phyloP scores from a whole-genome alignment of 2,113 vertebrate species.

The Brachypteracias leptosomus region DNA sequence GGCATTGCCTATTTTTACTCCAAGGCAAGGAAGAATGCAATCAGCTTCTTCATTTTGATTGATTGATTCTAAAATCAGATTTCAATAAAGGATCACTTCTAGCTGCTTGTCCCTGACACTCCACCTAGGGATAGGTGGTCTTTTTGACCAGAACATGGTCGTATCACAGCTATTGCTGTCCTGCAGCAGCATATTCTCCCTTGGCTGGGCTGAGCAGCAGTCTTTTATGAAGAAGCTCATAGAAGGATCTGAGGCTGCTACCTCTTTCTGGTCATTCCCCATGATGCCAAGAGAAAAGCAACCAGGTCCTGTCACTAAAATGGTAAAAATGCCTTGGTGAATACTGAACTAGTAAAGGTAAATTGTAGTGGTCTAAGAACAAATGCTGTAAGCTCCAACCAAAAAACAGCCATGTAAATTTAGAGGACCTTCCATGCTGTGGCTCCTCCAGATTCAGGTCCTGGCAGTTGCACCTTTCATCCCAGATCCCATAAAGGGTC shows the following conservation, averaged over 20 bases:
- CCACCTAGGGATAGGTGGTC: too few relatives aligned
- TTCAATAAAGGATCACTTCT: neutral
- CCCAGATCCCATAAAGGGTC: neutral
- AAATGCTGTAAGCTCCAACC: neutral
- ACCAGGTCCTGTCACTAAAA: neutral
- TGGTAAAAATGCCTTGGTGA: neutral
- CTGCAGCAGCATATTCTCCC: neutral
- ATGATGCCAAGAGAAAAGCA: neutral
- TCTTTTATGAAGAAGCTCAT: neutral
- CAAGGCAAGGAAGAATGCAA: neutral
- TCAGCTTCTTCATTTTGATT: neutral
- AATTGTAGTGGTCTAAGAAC: neutral
- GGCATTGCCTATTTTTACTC: neutral
- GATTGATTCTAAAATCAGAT: neutral
- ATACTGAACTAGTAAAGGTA: neutral
- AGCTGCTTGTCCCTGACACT: neutral
- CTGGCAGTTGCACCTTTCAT: neutral
- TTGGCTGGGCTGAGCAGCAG: neutral
- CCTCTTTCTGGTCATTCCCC: neutral
- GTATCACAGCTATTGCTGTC: neutral
- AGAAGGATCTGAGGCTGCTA: neutral
- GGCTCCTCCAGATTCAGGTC: neutral
- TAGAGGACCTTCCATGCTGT: neutral
- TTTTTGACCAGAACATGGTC: neutral
- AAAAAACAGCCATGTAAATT: neutral